A percentile compares a stretch with the other conserved stretches of the same genome.
These are phyloP conservation scores for Setipinna tenuifilis DNA, from an alignment of 2,797 vertebrate species.

Conservation along the genomic window DNA sequence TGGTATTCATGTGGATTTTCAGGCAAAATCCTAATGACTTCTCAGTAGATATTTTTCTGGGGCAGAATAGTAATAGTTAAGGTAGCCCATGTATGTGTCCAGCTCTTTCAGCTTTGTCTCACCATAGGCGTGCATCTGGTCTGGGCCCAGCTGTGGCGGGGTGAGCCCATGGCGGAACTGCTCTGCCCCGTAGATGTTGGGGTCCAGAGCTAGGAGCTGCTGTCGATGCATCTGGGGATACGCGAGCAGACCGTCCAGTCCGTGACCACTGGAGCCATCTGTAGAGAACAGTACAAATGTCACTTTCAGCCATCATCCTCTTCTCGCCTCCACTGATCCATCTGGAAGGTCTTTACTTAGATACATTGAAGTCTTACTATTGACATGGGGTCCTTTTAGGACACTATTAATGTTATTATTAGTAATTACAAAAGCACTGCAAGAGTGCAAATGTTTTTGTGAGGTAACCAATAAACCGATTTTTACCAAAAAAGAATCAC, in stretches of 20 bases:
- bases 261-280: slow-evolving; percentile 85
- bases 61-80: no score
- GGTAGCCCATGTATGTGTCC: not conserved
- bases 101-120: slow-evolving; percentile 39
- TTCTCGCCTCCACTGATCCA: slow-evolving; percentile 10
- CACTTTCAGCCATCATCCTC: slow-evolving; percentile 4
- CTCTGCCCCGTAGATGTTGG: slow-evolving; percentile 83
- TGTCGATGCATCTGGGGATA: slow-evolving; percentile 84
- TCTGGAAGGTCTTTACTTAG: slow-evolving; percentile 45
- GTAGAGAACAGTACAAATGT: not conserved
- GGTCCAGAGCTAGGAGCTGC: slow-evolving; percentile 84
- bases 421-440: no score
- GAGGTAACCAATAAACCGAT: no score
- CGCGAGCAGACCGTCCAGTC: slow-evolving; percentile 84
- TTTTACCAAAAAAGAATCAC: no score
- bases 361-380: no score
- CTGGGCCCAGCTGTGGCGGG: slow-evolving; percentile 84
- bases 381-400: no score
- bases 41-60: not conserved
- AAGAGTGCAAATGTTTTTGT: no score
- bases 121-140: slow-evolving; percentile 88
- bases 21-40: not conserved
- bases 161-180: slow-evolving; percentile 87
- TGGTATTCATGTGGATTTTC: not conserved
- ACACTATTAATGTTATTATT: no score